Percentiles rank a stretch among this genome's conserved stretches.
Evolutionary conservation across 2,888 invertebrate species (phyloP).

Genomic region (Papilio elwesi): DNA sequence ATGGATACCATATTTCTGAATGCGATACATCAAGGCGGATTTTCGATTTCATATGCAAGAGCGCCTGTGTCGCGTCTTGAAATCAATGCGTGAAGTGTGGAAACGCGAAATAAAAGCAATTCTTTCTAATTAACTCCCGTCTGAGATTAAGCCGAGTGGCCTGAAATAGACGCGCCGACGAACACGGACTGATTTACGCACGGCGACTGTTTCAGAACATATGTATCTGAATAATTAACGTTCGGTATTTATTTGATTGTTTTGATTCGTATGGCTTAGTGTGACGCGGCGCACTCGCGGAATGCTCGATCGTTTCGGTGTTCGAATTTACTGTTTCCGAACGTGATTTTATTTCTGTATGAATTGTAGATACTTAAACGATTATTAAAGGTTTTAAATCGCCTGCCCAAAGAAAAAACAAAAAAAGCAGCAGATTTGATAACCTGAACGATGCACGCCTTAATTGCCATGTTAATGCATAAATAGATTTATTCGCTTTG

Average conservation of each 20-base stretch:
- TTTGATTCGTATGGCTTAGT: constrained; percentile 77
- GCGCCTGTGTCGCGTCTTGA: constrained; percentile 68
- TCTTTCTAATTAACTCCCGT: constrained; percentile 81
- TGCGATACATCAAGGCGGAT: constrained; percentile 67
- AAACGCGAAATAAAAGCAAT: constrained; percentile 83
- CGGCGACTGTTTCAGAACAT: constrained; percentile 74
- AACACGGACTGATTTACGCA: constrained; percentile 74
- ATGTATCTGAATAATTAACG: constrained; percentile 78
- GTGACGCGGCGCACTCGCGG: constrained; percentile 53
- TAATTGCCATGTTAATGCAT: neutral
- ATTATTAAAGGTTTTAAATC: constrained; percentile 2
- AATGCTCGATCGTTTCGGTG: constrained; percentile 46
- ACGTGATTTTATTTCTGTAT: constrained; percentile 36
- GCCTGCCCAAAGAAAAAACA: neutral
- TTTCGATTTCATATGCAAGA: constrained; percentile 61
- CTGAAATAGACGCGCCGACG: constrained; percentile 71
- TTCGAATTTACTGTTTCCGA: constrained; percentile 35
- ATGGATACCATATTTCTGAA: constrained; percentile 44
- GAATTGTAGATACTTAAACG: constrained; percentile 7
- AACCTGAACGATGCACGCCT: neutral
- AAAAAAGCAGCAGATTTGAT: no score
- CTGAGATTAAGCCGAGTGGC: constrained; percentile 66
- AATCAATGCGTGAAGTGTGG: constrained; percentile 67
- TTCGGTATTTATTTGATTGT: constrained; percentile 78
- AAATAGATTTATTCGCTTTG: no score